Base-by-base conservation (phyloP, 2,888 invertebrate species). In the Polyommatus iphigenia region DNA sequence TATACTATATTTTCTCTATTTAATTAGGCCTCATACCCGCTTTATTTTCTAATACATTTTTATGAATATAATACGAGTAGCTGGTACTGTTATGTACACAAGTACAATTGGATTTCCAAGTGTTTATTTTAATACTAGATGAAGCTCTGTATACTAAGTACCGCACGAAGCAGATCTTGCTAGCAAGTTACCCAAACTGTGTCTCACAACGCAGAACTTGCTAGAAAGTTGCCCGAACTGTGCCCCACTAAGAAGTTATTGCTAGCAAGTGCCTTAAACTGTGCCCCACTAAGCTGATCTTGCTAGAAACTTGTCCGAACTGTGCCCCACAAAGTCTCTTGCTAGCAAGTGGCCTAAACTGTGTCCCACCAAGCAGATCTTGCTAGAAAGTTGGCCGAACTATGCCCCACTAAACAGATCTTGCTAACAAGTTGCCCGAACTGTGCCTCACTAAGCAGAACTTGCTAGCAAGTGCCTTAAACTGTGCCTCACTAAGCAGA, bases 21-120 rank as follows among this genome's bases (percentile, higher is more conserved):
- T 72, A 67, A 67, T 67, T 67, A 67, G 20, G 29, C 67, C 76
- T 62, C 76, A 18, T 67, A 67, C 62, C 20, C 4, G 1, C 6
- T 32, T 15, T 67, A 67, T 67, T 67, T 67, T 67, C 62, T 67
- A 15, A 13, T 29, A 24, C 13, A 29, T 67, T 67, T 67, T 59
- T n/a, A 59, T 20, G 20, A 15, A 59, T 59, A 59, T 54, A 18
- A 54, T 54, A n/a, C 59, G 20, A 20, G 54, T 4, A 54, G 18
- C 54, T 50, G 50, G 50, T 15, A 50, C 15, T 54, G 54, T 18
- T 13, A 18, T 18, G 54, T 54, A 18, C 5, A 54, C 54, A 54
- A 54, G 54, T 54, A 54, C 15, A 18, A 54, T 54, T 54, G 18
- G 15, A 54, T 18, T 46, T 46, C 46, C 46, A 10, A 46, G 10